phyloP scores from a whole-genome alignment of 1,140 invertebrate species.

The Odontomachus brunneus region DNA sequence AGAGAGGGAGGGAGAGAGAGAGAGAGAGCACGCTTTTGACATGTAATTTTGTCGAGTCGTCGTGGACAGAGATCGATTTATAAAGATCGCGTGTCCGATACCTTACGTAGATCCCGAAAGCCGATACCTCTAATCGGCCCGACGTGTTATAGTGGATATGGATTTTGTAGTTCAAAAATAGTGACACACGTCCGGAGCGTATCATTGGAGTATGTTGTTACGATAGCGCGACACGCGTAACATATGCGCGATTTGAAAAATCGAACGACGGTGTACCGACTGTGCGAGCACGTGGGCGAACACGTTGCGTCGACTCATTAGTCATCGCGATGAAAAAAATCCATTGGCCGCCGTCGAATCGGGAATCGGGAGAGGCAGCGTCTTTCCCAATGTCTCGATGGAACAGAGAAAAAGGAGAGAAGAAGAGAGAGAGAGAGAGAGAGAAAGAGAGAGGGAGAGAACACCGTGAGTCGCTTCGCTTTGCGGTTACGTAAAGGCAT shows the following conservation, averaged over 20 bases:
- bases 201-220: neutral
- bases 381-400: constrained; percentile 22
- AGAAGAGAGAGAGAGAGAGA: neutral
- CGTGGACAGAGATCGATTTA: neutral
- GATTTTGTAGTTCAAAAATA: neutral
- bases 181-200: neutral
- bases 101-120: neutral
- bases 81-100: neutral
- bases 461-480: neutral
- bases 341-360: constrained; percentile 3
- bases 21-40: neutral
- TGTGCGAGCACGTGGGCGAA: constrained; percentile 47
- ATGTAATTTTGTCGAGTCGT: neutral
- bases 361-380: neutral
- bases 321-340: constrained; percentile 51
- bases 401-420: neutral
- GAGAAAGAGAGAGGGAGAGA: neutral
- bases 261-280: constrained; percentile 20
- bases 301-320: constrained; percentile 63
- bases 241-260: constrained; percentile 4
- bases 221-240: neutral
- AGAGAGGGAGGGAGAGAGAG: too few species aligned
- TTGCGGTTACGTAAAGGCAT: constrained; percentile 13
- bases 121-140: neutral
- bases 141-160: neutral